Conservation (phyloP, 1,140 invertebrate species). For the Temnothorax nylanderi region DNA sequence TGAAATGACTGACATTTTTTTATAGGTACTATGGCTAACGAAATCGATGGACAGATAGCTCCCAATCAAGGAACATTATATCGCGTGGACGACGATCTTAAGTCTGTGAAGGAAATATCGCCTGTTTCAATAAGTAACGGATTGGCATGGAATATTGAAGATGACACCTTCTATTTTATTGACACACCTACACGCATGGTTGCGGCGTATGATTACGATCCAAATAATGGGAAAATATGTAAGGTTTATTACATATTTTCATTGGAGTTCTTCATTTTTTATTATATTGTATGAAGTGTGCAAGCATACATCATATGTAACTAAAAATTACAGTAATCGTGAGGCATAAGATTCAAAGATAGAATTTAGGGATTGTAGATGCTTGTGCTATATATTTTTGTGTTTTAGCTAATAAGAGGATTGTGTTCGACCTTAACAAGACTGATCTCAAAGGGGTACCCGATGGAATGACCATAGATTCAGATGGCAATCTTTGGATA, state of each 20-base stretch:
- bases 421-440: constrained; percentile 72
- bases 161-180: constrained; percentile 91
- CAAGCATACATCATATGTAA: neutral
- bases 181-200: constrained; percentile 90
- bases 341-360: neutral
- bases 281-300: neutral
- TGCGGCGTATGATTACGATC: constrained; percentile 91
- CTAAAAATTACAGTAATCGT: neutral
- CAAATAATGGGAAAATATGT: constrained; percentile 82
- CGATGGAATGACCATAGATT: constrained; percentile 91
- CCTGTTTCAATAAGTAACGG: constrained; percentile 93
- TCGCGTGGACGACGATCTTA: constrained; percentile 82
- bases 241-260: constrained; percentile 75
- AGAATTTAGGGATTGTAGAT: neutral
- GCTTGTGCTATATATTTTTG: neutral
- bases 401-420: constrained; percentile 72
- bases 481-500: constrained; percentile 88
- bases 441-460: constrained; percentile 86
- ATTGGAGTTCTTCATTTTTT: neutral
- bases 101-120: constrained; percentile 78
- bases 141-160: constrained; percentile 90
- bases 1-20: neutral
- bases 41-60: constrained; percentile 81
- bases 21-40: constrained; percentile 90
- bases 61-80: constrained; percentile 86